Evolutionary conservation across 2,113 vertebrate species (phyloP).

Genomic region (Picathartes gymnocephalus): DNA sequence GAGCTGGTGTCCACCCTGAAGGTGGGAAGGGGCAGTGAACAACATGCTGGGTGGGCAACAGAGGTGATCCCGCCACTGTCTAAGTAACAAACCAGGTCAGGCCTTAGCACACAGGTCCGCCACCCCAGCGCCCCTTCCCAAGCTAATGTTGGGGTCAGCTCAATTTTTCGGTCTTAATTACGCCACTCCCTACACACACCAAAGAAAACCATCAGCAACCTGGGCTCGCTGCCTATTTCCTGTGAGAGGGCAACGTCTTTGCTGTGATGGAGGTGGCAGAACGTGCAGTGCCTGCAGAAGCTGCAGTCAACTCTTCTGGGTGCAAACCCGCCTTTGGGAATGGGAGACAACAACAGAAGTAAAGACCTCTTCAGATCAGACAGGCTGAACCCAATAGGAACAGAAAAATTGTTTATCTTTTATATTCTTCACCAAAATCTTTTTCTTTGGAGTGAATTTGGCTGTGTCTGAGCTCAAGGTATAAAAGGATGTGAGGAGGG

Average conservation of each 20-base stretch:
- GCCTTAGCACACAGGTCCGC: neutral
- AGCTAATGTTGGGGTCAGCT: neutral
- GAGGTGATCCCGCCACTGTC: neutral
- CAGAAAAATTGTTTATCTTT: neutral
- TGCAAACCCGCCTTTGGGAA: neutral
- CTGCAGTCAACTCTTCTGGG: neutral
- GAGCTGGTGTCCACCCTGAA: rapidly evolving
- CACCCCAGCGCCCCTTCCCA: neutral
- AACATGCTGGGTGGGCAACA: rapidly evolving
- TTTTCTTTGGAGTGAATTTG: neutral
- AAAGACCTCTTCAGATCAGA: neutral
- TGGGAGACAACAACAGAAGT: neutral
- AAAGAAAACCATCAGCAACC: neutral
- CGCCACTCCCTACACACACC: rapidly evolving
- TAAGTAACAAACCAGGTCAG: neutral
- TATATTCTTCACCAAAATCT: neutral
- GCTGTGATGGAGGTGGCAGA: neutral
- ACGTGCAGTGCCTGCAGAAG: neutral
- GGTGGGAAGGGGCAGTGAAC: neutral
- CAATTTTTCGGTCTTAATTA: neutral
- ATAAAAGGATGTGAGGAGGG: neutral
- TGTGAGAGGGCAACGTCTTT: neutral
- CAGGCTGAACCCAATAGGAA: neutral
- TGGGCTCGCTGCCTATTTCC: neutral
- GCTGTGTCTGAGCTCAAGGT: neutral